phyloP scores from a whole-genome alignment of 2,113 vertebrate genomes.

The Pogonocichla stellata region DNA sequence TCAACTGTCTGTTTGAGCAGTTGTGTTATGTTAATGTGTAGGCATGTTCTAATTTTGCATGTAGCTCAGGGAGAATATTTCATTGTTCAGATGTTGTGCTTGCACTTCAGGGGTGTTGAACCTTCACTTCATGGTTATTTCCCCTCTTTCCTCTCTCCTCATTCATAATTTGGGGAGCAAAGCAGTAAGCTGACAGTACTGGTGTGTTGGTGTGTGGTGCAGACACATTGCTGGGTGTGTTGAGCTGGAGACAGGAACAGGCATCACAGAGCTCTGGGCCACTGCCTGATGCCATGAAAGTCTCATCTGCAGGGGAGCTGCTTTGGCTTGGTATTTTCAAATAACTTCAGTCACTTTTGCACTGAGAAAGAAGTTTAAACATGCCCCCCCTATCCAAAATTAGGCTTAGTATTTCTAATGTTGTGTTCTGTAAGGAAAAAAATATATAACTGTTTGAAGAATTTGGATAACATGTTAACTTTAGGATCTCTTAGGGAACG shows the following conservation, averaged over 20 bases:
- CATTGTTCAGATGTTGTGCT: background rate
- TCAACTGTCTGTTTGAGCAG: slow-evolving; percentile 19
- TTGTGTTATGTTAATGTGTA: slow-evolving; percentile 26
- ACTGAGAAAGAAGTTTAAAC: background rate
- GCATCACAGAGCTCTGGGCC: background rate
- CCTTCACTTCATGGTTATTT: background rate
- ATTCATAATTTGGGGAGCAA: background rate
- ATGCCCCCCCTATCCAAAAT: accelerated
- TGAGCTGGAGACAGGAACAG: background rate
- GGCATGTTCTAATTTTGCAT: slow-evolving; percentile 32
- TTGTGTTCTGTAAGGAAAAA: background rate
- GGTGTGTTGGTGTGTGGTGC: background rate
- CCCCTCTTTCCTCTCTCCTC: background rate
- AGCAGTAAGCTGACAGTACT: background rate
- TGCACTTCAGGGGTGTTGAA: background rate
- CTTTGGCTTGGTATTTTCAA: background rate
- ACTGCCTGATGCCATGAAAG: background rate
- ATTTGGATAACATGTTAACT: accelerated
- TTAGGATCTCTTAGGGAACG: background rate
- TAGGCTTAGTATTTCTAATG: background rate
- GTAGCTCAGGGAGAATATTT: slow-evolving; percentile 11
- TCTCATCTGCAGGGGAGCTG: background rate
- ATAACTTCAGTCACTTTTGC: background rate
- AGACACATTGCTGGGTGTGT: background rate
- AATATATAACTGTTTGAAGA: background rate